Base-by-base conservation (phyloP, 2,113 vertebrate species). In the Ptychochromis oligacanthus region DNA sequence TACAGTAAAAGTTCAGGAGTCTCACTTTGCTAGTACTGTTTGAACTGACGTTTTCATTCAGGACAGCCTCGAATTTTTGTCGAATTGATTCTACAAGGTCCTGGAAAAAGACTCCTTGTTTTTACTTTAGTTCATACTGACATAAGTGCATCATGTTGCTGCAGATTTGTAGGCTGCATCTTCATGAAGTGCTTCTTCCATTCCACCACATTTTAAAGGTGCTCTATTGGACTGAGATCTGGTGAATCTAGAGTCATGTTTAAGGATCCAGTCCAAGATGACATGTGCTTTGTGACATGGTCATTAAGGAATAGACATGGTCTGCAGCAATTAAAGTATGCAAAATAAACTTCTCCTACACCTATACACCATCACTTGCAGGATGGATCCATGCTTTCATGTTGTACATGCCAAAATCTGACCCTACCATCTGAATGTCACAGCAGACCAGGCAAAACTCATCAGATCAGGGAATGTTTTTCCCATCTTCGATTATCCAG, bases 101-200 rank as follows among this genome's bases (percentile, higher is more conserved):
- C 65, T 72, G 65, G 46, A 52, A 72, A 72, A 31, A 24, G n/a
- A 72, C 31, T 70, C 40, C 65, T 70, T 2, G 1, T 0, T 12
- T n/a, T n/a, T n/a, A 28, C 40, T 70, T 70, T 7, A 15, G 2
- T 26, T 70, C 24, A 31, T 20, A 0, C 0, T 0, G 65, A 17
- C 65, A 72, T 20, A 8, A 52, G 28, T 72, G 65, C 26, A 72
- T 72, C 65, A 72, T 52, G 6, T 52, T 31, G 65, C 65, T 52
- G 65, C 65, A 52, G 46, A 72, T 0, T 13, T 72, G 17, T 20
- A 31, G 65, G 0, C 65, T 24, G 65, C 17, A 18, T 72, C 65
- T 49, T 28, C 5, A 20, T 9, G 40, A 1, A 18, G 24, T 24
- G 11, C 64, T 70, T 49, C 2, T 72, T 72, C 43, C 20, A 24